Conservation (phyloP, 1,140 invertebrate genomes). For the Stenopsyche tienmushanensis region DNA sequence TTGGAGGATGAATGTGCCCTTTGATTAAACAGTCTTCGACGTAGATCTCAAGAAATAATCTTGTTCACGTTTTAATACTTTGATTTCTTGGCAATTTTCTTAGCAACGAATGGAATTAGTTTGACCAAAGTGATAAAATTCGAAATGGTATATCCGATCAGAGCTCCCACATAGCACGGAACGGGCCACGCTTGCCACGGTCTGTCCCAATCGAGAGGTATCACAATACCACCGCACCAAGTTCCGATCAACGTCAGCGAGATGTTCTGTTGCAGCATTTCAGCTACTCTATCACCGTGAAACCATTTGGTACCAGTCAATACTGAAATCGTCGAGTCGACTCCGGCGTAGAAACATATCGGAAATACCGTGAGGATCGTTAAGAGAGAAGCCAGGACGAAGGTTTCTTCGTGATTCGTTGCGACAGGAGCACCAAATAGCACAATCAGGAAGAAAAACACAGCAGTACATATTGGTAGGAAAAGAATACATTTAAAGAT, state of each 20-base stretch:
- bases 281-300: conserved; percentile 54
- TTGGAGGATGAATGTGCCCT: too few relatives aligned
- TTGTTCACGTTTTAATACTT: too few relatives aligned
- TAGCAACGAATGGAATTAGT: conserved; percentile 44
- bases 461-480: conserved; percentile 19
- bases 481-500: conserved; percentile 27
- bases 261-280: conserved; percentile 62
- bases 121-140: conserved; percentile 58
- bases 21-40: too few relatives aligned
- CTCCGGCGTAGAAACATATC: conserved; percentile 61
- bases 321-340: conserved; percentile 58
- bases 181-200: conserved; percentile 87
- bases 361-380: conserved; percentile 68
- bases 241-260: conserved; percentile 72
- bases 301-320: conserved; percentile 55
- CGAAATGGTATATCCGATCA: conserved; percentile 62
- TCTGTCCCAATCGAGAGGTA: conserved; percentile 90
- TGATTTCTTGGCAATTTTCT: conserved; percentile 27
- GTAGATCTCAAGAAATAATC: too few relatives aligned
- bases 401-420: conserved; percentile 67
- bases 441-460: conserved; percentile 52
- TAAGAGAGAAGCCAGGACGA: conserved; percentile 68
- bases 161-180: conserved; percentile 70
- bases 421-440: conserved; percentile 75
- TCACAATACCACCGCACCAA: conserved; percentile 83